Base-by-base conservation (phyloP, 2,797 vertebrate genomes). In the Myiotriccus ornatus region DNA sequence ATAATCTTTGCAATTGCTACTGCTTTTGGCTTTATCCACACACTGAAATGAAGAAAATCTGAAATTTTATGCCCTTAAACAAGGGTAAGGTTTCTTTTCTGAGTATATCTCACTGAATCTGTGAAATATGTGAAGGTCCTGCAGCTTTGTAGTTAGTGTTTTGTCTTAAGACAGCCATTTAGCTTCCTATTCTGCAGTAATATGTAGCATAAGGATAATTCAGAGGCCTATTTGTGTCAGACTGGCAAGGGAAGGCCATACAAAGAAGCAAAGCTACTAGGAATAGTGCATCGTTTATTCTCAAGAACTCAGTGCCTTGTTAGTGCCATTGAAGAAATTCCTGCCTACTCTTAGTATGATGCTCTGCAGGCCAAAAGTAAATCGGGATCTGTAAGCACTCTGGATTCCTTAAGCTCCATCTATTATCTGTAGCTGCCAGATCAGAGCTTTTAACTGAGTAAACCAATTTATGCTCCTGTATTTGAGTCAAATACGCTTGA, bases 401-500 rank as follows among this genome's bases (percentile, higher is more conserved):
- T 9, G 20, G 53, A 65, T 88, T 84, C 30, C 65, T 90, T 67
- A 24, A 91, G 35, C 55, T 64, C 63, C 46, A 19, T 14, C 24
- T 68, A 55, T 39, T 52, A 84, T 18, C 69, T 69, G 53, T 17
- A 74, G 44, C n/a, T 77, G 74, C 41, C 41, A 77, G 64, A 79
- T 79, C 52, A 84, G 82, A 85, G 67, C 64, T 84, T 93, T 95
- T 90, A 87, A 90, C 84, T 87, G 64, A 83, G 78, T 87, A 96
- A 95, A 87, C 52, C 41, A 50, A 80, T 49, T 74, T 53, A 32
- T 41, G 75, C 23, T 68, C 89, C 68, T 50, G 24, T 37, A 80
- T 87, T 89, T 77, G 52, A 93, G 60, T 64, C 52, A 90, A 94
- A 83, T 50, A 57, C 0, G 4, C 75, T 73, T 49, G 14, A 81